These are phyloP conservation scores for Gallinago paraguaiae DNA, from an alignment of 2,113 vertebrate species.

Conservation along the genomic window DNA sequence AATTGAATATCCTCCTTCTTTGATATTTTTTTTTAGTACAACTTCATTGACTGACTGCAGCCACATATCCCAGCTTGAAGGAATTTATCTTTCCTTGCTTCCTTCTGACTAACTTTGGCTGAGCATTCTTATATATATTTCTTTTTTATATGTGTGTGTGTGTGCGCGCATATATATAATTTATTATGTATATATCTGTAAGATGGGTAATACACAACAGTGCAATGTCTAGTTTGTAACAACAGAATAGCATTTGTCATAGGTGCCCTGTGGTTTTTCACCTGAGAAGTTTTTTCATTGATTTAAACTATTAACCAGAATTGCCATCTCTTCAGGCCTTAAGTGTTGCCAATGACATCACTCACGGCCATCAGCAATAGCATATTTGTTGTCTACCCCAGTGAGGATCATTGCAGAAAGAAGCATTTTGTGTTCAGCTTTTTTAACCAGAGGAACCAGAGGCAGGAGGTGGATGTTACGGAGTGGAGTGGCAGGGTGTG, in stretches of 20 bases:
- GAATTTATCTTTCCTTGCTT: background rate
- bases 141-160: fast-evolving
- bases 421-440: background rate
- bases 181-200: background rate
- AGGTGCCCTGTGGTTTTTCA: background rate
- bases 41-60: background rate
- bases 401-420: background rate
- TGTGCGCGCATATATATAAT: background rate
- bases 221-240: background rate
- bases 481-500: no score
- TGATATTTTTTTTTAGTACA: background rate
- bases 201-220: background rate
- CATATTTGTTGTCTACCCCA: background rate
- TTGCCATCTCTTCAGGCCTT: background rate
- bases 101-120: background rate
- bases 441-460: background rate
- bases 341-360: background rate
- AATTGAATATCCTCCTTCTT: background rate
- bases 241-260: background rate
- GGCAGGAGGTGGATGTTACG: no score
- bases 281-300: background rate
- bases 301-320: background rate
- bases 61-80: background rate
- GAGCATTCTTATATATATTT: background rate
- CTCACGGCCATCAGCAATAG: background rate